Percentiles rank a stretch among this genome's conserved stretches.
Conservation (phyloP, 2,797 vertebrate genomes). For the Cyclopterus lumpus region DNA sequence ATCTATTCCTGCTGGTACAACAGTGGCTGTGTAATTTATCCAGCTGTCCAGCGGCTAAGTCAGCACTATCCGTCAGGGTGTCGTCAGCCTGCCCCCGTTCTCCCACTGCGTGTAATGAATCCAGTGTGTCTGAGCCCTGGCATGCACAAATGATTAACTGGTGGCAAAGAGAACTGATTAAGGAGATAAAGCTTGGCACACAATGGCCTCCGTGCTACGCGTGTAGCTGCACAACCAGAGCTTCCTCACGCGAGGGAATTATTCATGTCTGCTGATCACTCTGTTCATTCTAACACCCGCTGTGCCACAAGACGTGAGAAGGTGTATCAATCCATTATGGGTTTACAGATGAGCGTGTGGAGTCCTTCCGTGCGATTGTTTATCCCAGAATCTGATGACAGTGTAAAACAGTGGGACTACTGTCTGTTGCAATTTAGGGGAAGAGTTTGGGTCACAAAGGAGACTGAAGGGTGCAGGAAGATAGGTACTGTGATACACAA, state of each 20-base stretch:
- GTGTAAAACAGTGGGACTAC: not conserved
- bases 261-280: conserved; percentile 48
- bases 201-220: conserved; percentile 58
- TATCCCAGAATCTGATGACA: not conserved
- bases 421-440: not conserved
- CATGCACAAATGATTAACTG: conserved; percentile 79
- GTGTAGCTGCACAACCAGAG: conserved; percentile 69
- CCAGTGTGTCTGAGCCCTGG: conserved; percentile 69
- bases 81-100: conserved; percentile 65
- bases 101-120: conserved; percentile 71
- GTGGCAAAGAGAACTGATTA: conserved; percentile 76
- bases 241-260: conserved; percentile 70
- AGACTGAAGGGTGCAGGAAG: not conserved
- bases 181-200: conserved; percentile 80
- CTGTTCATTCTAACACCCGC: conserved; percentile 19
- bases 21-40: conserved; percentile 56
- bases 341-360: not conserved
- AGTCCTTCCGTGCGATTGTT: not conserved
- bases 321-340: not conserved
- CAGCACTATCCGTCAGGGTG: conserved; percentile 55
- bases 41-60: conserved; percentile 56
- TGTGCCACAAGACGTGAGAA: not conserved
- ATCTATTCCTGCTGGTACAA: conserved; percentile 33
- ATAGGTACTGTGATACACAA: not conserved
- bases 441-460: not conserved